Evolutionary conservation across 2,888 invertebrate genomes (phyloP).

Genomic region (Heterodera filipjevi): DNA sequence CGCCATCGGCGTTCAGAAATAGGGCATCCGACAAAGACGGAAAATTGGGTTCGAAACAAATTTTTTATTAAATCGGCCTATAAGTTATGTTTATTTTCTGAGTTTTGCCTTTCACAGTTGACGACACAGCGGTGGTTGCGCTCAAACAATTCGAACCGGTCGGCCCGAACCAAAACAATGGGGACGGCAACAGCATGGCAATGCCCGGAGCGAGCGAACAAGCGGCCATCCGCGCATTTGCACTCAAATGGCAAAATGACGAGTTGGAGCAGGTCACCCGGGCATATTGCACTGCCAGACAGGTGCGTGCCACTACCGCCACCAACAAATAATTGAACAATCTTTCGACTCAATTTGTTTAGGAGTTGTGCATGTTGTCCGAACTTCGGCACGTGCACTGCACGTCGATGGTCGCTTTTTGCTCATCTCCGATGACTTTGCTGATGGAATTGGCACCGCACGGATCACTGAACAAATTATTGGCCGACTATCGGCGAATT

Average conservation of each 20-base stretch:
- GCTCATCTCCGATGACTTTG: slow-evolving; percentile 84
- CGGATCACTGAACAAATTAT: slow-evolving; percentile 83
- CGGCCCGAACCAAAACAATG: slow-evolving; percentile 75
- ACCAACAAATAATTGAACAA: neutral
- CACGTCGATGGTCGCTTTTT: slow-evolving; percentile 74
- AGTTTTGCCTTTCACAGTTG: neutral
- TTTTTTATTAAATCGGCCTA: neutral
- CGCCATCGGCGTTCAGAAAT: neutral
- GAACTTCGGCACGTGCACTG: slow-evolving; percentile 87
- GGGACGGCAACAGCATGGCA: slow-evolving; percentile 7
- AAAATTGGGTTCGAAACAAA: neutral
- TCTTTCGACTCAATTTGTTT: neutral
- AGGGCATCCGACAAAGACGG: neutral
- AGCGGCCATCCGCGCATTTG: slow-evolving; percentile 37
- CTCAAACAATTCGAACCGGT: slow-evolving; percentile 95
- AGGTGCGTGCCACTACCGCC: slow-evolving; percentile 69
- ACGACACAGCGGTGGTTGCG: slow-evolving; percentile 74
- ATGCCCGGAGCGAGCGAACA: slow-evolving; percentile 31
- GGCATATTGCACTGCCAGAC: slow-evolving; percentile 92
- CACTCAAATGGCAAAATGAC: slow-evolving; percentile 86
- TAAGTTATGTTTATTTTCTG: neutral
- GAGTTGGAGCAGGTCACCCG: slow-evolving; percentile 79
- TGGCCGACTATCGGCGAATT: slow-evolving; percentile 82
- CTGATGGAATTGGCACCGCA: slow-evolving; percentile 87
- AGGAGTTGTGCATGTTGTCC: slow-evolving; percentile 82